Evolutionary conservation across 2,113 vertebrate genomes (phyloP), one percentile per base, ranked within the genome.

Genomic region (Upupa epops): DNA sequence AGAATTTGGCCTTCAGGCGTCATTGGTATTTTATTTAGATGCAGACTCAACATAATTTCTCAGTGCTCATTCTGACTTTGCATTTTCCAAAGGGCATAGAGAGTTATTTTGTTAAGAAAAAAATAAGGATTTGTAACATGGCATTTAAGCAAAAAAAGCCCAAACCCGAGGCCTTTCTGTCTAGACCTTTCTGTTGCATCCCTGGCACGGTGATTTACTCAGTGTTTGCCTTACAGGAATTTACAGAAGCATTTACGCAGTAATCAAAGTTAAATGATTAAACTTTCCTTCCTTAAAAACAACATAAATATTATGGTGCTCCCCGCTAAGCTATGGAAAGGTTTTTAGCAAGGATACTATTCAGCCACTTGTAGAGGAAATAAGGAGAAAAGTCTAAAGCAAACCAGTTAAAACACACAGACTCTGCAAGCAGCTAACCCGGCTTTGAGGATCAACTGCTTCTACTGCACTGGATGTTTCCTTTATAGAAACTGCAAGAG

Each of bases 1-100:
- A 86, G 32, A 70, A 83, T 86, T 66, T 83, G 68, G 79, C 69
- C 72, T 77, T 89, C 72, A 64, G 92, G 69, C 72, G 88, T 88
- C 49, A 36, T 2, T 83, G 71, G 34, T 80, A 86, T 88, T 90
- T 88, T 74, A 81, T 52, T 70, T 88, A 86, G 52, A 52, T 64
- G 54, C 37, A 84, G 9, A 81, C 54, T 60, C 56, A 52, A 71
- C 45, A 54, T 83, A 72, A 88, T 70, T 83, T 88, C 60, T 83
- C 55, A 36, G 25, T 26, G 59, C 36, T 94, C 24, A 3, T 36
- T 91, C 37, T 78, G 88, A 42, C 84, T 78, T 5, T 19, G 60
- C 46, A 22, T 83, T 90, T 94, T 90, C 76, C 69, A 92, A 86
- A 93, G 64, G 68, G 65, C 72, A 88, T 0, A 83, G 42, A 21